Evolutionary conservation across 2,113 vertebrate species (phyloP).

Genomic region (Leptosomus discolor): DNA sequence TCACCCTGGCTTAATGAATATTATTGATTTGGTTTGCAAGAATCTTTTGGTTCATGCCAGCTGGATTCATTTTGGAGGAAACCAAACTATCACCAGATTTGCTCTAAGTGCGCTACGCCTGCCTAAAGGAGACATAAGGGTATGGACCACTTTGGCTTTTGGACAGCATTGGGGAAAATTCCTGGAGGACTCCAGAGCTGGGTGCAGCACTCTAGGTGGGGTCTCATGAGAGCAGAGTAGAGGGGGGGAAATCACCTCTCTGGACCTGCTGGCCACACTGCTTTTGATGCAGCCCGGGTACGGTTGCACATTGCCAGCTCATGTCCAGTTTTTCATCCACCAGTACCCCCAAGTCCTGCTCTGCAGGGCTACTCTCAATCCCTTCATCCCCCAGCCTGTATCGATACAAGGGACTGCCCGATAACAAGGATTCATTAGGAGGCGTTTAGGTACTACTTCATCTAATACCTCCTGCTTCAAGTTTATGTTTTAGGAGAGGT

Average conservation of each 20-base stretch:
- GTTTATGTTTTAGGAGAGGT: not conserved
- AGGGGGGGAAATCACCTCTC: too few species aligned
- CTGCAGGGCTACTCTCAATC: too few species aligned
- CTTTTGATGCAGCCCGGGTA: too few species aligned
- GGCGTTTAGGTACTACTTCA: not conserved
- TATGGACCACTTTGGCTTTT: not conserved
- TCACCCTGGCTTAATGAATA: not conserved
- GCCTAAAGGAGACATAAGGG: not conserved
- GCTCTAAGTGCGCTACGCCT: not conserved
- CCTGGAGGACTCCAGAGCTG: not conserved
- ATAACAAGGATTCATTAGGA: not conserved
- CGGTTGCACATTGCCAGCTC: too few species aligned
- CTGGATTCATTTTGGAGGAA: not conserved
- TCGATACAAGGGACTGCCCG: too few species aligned
- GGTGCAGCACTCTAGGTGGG: not conserved
- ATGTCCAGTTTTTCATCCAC: too few species aligned
- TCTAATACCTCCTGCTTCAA: not conserved
- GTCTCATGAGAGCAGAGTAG: not conserved
- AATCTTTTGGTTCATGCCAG: not conserved
- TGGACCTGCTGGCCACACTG: too few species aligned
- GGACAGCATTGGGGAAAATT: not conserved
- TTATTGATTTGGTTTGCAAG: not conserved
- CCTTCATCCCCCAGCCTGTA: too few species aligned
- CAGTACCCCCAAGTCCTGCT: too few species aligned
- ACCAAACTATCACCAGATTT: not conserved